A percentile compares a stretch with the other conserved stretches of the same genome.
phyloP scores from a whole-genome alignment of 2,888 invertebrate genomes.

The Pelosia muscerda region DNA sequence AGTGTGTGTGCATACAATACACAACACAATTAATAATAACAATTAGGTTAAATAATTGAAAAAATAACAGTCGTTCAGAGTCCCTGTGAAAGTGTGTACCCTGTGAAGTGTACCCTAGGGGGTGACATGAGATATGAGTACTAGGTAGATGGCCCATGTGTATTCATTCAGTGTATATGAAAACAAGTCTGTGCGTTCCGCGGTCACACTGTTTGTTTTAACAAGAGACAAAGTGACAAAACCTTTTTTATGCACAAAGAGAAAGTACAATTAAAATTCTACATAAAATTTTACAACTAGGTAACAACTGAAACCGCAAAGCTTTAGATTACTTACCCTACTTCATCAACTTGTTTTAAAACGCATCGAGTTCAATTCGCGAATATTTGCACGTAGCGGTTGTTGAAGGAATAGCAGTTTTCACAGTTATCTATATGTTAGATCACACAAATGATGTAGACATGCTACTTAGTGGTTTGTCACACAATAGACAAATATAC shows the following conservation, averaged over 20 bases:
- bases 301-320: slow-evolving; percentile 13
- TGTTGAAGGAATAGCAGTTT: slow-evolving; percentile 43
- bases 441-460: slow-evolving; percentile 39
- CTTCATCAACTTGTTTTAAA: slow-evolving; percentile 40
- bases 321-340: slow-evolving; percentile 37
- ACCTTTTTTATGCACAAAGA: slow-evolving; percentile 5
- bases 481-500: slow-evolving; percentile 20
- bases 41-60: no score
- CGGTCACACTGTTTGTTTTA: not conserved
- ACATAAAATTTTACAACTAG: not conserved
- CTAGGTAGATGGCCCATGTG: no score
- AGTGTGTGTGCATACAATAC: no score
- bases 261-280: slow-evolving; percentile 12
- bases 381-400: slow-evolving; percentile 60
- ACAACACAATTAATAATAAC: no score
- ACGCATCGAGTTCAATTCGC: slow-evolving; percentile 37
- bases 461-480: slow-evolving; percentile 40
- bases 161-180: no score
- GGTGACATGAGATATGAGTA: no score
- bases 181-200: no score
- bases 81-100: no score
- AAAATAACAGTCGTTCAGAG: no score
- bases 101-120: no score
- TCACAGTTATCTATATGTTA: slow-evolving; percentile 35
- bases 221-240: slow-evolving; percentile 2